A percentile compares a stretch with the other conserved stretches of the same genome.
Evolutionary conservation across 2,113 vertebrate genomes (phyloP).

Genomic region (Probosciger aterrimus): DNA sequence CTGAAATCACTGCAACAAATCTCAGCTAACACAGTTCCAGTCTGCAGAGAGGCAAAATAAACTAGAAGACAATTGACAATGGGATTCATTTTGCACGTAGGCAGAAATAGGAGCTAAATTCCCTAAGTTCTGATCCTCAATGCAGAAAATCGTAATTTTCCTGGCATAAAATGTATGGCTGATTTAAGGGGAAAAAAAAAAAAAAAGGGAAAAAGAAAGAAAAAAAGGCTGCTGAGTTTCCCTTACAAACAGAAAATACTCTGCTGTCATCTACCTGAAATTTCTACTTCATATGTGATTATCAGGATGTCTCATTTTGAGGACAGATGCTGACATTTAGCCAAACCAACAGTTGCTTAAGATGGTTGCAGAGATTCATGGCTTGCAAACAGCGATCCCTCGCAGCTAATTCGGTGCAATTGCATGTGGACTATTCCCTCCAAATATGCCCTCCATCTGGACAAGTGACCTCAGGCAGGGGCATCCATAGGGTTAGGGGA

Average conservation of each 20-base stretch:
- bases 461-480: background rate
- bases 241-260: background rate
- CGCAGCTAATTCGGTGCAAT: background rate
- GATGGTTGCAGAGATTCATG: background rate
- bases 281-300: background rate
- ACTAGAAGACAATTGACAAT: background rate
- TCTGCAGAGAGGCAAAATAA: constrained; percentile 40
- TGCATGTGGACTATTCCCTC: background rate
- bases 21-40: constrained; percentile 33
- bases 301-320: background rate
- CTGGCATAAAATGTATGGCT: background rate
- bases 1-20: constrained; percentile 56
- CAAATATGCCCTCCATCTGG: background rate
- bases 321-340: constrained; percentile 9
- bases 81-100: constrained; percentile 10
- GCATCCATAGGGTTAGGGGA: background rate
- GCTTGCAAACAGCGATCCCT: background rate
- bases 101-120: constrained; percentile 9
- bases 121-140: background rate
- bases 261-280: background rate
- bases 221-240: background rate
- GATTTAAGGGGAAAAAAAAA: background rate
- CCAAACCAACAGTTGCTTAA: background rate
- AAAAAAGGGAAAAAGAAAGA: background rate
- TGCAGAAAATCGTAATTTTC: background rate